Evolutionary conservation across 2,113 vertebrate species (phyloP).

Genomic region (Aldabrachelys gigantea): DNA sequence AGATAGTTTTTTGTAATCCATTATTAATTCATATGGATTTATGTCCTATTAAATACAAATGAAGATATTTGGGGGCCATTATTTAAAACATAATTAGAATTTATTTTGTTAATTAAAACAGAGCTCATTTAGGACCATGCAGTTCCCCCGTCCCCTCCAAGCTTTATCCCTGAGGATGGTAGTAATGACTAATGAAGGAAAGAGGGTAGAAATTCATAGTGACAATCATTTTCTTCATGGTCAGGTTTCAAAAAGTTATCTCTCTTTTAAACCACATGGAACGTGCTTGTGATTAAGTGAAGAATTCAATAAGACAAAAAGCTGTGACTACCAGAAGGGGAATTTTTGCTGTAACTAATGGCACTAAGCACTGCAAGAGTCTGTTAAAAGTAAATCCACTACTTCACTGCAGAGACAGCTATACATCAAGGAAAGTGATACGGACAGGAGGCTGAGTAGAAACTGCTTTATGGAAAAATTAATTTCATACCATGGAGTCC

Average conservation of each 20-base stretch:
- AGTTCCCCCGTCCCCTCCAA: accelerated
- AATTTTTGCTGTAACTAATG: neutral
- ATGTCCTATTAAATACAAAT: conserved; percentile 5
- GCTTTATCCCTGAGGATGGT: conserved; percentile 17
- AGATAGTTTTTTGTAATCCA: conserved; percentile 53
- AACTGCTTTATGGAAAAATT: neutral
- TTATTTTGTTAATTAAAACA: conserved; percentile 6
- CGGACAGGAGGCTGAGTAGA: neutral
- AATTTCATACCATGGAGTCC: neutral
- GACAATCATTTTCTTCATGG: conserved; percentile 26
- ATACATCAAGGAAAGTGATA: neutral
- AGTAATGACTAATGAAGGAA: neutral
- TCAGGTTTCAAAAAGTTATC: conserved; percentile 4
- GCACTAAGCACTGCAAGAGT: neutral
- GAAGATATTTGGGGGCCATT: neutral
- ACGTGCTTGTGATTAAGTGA: conserved; percentile 31
- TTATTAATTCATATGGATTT: conserved; percentile 34
- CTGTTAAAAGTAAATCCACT: neutral
- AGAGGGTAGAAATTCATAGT: conserved; percentile 6
- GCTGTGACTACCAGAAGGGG: neutral
- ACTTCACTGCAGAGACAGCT: neutral
- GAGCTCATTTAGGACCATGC: neutral
- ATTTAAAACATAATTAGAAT: neutral
- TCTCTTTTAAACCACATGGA: conserved; percentile 12
- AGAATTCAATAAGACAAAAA: neutral